Conservation (phyloP, 2,797 vertebrate genomes). For the Myoxocephalus aenaeus region DNA sequence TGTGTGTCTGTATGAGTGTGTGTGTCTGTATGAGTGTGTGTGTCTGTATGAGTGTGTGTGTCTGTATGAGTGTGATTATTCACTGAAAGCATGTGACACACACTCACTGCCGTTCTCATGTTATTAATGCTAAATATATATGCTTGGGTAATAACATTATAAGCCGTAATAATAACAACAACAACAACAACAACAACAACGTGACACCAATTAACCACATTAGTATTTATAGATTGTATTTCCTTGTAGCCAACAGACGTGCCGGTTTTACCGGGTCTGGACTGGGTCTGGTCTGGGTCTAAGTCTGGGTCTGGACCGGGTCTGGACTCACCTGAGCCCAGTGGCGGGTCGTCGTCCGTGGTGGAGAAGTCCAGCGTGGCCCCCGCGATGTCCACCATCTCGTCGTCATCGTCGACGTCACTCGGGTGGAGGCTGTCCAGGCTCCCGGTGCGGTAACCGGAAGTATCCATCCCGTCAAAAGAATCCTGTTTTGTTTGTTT, state of each 20-base stretch:
- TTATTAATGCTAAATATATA: too few species aligned
- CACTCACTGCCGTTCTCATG: conserved; percentile 13
- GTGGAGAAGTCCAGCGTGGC: conserved; percentile 89
- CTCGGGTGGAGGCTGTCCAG: conserved; percentile 83
- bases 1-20: neutral
- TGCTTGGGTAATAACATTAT: too few species aligned
- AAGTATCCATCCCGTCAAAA: conserved; percentile 85
- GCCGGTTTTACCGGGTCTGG: neutral
- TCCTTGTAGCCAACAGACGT: too few species aligned
- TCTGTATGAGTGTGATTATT: conserved; percentile 17
- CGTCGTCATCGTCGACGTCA: conserved; percentile 90
- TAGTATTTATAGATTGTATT: too few species aligned
- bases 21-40: too few species aligned
- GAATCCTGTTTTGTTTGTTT: conserved; percentile 12
- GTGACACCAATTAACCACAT: too few species aligned
- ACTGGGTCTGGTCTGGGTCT: too few species aligned
- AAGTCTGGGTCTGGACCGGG: too few species aligned
- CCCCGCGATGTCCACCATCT: conserved; percentile 91
- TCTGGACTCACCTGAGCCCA: conserved; percentile 82
- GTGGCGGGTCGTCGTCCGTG: conserved; percentile 89
- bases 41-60: neutral
- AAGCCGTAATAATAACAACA: too few species aligned
- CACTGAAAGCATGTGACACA: conserved; percentile 45
- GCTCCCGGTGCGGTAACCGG: conserved; percentile 84
- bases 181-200: too few species aligned